Conservation (phyloP, 2,888 invertebrate species). For the Latheticus oryzae region DNA sequence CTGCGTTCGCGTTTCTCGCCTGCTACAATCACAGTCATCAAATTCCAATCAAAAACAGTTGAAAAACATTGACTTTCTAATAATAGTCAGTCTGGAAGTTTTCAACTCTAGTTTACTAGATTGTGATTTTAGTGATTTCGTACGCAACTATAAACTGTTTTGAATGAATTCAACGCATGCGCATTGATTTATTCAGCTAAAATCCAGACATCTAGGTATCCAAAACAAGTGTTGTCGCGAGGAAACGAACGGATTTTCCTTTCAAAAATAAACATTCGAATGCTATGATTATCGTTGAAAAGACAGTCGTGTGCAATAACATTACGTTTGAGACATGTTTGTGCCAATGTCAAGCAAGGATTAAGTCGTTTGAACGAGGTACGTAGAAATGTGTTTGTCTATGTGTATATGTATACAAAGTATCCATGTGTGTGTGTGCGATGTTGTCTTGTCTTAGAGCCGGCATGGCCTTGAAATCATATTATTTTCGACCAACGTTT, state of each 20-base stretch:
- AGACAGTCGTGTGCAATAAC: slow-evolving; percentile 35
- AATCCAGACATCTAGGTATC: slow-evolving; percentile 61
- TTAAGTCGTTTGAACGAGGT: slow-evolving; percentile 46
- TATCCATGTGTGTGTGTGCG: slow-evolving; percentile 35
- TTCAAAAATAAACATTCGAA: slow-evolving; percentile 48
- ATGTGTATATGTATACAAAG: too few relatives aligned
- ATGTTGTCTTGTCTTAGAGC: slow-evolving; percentile 46
- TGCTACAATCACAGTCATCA: too few relatives aligned
- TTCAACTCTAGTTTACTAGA: too few relatives aligned
- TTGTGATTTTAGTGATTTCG: slow-evolving; percentile 5
- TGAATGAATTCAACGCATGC: slow-evolving; percentile 54
- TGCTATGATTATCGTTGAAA: slow-evolving; percentile 48
- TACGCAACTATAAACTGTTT: slow-evolving; percentile 48
- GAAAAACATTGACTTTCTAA: too few relatives aligned
- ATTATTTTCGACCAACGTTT: slow-evolving; percentile 50
- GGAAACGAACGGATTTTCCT: slow-evolving; percentile 50
- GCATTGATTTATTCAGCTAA: slow-evolving; percentile 43
- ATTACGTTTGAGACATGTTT: slow-evolving; percentile 42
- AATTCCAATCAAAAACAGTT: too few relatives aligned
- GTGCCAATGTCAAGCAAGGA: slow-evolving; percentile 45
- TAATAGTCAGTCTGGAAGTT: too few relatives aligned
- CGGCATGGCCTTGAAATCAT: slow-evolving; percentile 57
- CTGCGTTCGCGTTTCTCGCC: slow-evolving; percentile 38
- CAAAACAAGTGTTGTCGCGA: slow-evolving; percentile 63
- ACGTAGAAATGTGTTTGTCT: slow-evolving; percentile 43